A percentile compares a stretch with the other conserved stretches of the same genome.
Conservation (phyloP, 2,797 vertebrate species). For the Cossypha caffra region DNA sequence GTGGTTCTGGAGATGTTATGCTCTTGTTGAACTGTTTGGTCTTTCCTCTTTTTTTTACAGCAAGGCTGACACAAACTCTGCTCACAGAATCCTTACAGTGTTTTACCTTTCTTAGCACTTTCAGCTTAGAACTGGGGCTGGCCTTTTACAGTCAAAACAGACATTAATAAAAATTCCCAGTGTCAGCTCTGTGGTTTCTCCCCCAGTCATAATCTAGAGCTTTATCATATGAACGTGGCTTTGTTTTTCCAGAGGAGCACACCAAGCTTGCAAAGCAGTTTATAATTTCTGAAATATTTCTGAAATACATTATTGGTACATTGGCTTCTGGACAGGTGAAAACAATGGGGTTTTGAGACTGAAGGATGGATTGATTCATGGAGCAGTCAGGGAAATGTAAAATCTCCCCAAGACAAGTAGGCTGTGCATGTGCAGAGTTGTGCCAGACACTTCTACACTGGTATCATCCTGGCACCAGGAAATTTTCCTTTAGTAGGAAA, state of each 20-base stretch:
- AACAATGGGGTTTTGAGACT: rapidly evolving
- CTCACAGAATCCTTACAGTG: background rate
- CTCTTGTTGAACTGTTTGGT: background rate
- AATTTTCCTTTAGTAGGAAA: background rate
- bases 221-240: background rate
- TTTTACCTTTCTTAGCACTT: background rate
- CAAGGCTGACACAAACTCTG: background rate
- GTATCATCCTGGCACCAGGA: rapidly evolving
- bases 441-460: rapidly evolving
- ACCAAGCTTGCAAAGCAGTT: background rate
- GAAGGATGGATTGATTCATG: background rate
- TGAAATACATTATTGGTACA: rapidly evolving
- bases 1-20: background rate
- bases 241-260: background rate
- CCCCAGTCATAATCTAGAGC: background rate
- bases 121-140: background rate
- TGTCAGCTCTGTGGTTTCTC: background rate
- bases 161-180: background rate
- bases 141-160: background rate
- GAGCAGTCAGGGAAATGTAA: background rate
- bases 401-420: background rate
- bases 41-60: background rate
- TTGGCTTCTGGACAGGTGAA: background rate
- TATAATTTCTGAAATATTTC: background rate
- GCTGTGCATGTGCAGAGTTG: background rate